Evolutionary conservation across 2,888 invertebrate genomes (phyloP).

Genomic region (Alviniconcha strummeri): DNA sequence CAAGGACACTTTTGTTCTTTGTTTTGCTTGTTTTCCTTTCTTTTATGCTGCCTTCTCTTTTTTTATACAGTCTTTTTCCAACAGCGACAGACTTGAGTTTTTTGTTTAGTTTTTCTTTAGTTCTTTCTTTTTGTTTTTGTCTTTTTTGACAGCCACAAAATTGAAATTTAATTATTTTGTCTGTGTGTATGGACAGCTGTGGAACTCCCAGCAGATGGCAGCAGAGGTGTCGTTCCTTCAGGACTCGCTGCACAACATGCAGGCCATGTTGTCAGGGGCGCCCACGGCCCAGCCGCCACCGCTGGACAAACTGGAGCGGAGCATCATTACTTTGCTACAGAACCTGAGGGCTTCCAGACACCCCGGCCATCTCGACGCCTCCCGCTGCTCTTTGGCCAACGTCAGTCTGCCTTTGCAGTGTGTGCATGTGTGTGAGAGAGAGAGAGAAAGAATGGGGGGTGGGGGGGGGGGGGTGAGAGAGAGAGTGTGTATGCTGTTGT

Average conservation of each 20-base stretch:
- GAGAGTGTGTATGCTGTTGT: too few relatives aligned
- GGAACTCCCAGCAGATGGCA: slow-evolving; percentile 42
- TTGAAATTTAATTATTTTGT: too few relatives aligned
- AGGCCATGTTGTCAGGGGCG: slow-evolving; percentile 70
- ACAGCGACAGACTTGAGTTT: too few relatives aligned
- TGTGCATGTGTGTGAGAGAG: not conserved
- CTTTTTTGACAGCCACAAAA: too few relatives aligned
- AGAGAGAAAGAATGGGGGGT: not conserved
- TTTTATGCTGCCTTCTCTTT: too few relatives aligned
- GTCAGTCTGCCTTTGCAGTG: not conserved
- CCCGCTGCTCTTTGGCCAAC: not conserved
- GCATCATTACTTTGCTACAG: slow-evolving; percentile 72
- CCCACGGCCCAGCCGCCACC: slow-evolving; percentile 73
- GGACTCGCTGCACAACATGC: slow-evolving; percentile 72
- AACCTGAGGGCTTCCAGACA: slow-evolving; percentile 53
- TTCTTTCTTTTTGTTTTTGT: too few relatives aligned
- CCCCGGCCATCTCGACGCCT: not conserved
- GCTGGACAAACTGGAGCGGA: slow-evolving; percentile 73
- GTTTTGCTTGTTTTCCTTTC: too few relatives aligned
- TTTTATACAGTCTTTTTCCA: too few relatives aligned
- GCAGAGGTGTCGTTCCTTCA: slow-evolving; percentile 71
- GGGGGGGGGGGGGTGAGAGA: not conserved
- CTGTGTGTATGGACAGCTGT: too few relatives aligned
- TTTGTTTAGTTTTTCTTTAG: too few relatives aligned
- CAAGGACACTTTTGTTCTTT: too few relatives aligned